Percentiles rank a stretch among this genome's conserved stretches.
These are phyloP conservation scores for Cryptomyrus ogoouensis DNA, from an alignment of 2,113 vertebrate species.

Conservation along the genomic window DNA sequence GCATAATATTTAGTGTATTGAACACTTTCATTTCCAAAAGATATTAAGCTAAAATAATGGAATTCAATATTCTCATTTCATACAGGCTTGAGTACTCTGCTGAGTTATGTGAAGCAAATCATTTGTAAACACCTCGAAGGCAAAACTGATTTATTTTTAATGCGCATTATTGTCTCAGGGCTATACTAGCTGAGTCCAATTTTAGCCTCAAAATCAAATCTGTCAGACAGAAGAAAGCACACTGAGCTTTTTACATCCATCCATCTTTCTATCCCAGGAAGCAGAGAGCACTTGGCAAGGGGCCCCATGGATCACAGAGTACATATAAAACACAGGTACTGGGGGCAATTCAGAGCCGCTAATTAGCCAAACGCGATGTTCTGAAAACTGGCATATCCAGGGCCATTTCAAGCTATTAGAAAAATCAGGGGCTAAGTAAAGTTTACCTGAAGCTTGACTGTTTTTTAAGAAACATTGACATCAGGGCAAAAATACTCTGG, in stretches of 20 bases:
- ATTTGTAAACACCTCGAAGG: neutral
- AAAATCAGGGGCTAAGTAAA: neutral
- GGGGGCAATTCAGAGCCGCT: neutral
- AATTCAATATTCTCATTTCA: neutral
- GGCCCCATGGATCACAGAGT: neutral
- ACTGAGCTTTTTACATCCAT: neutral
- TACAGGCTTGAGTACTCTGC: neutral
- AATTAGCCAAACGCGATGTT: neutral
- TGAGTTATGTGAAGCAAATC: neutral
- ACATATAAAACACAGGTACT: neutral
- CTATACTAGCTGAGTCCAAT: neutral
- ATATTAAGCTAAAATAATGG: neutral
- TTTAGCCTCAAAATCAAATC: neutral
- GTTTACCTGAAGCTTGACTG: neutral
- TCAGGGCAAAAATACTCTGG: neutral
- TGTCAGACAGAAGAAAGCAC: neutral
- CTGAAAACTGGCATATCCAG: neutral
- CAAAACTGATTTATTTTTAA: neutral
- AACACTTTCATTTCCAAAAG: neutral
- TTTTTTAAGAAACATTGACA: neutral
- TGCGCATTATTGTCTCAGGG: neutral
- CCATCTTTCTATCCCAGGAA: neutral
- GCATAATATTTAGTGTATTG: neutral
- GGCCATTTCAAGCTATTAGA: neutral
- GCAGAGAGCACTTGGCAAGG: neutral